phyloP scores from a whole-genome alignment of 1,140 invertebrate species.

The Chrysoperla carnea region DNA sequence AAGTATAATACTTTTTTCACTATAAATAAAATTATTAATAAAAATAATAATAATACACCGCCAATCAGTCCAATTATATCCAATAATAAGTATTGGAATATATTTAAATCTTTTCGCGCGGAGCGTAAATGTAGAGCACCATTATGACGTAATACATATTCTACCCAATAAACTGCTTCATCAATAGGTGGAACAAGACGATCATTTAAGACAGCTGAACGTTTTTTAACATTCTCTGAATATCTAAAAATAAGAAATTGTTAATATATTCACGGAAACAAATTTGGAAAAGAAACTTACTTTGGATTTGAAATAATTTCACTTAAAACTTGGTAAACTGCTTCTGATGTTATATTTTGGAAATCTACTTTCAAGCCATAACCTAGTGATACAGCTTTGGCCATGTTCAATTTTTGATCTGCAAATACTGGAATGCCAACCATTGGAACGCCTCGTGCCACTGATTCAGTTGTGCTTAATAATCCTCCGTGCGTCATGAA shows the following conservation, averaged over 20 bases:
- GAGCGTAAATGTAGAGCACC: constrained; percentile 25
- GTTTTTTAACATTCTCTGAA: constrained; percentile 19
- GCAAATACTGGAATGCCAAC: constrained; percentile 28
- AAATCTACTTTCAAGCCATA: constrained; percentile 17
- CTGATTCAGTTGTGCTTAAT: constrained; percentile 28
- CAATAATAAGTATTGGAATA: constrained; percentile 25
- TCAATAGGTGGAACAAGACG: constrained; percentile 34
- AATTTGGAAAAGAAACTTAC: constrained; percentile 4
- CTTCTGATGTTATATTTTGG: constrained; percentile 17
- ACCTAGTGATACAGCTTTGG: constrained; percentile 9
- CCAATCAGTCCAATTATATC: not conserved
- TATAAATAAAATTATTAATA: too few relatives aligned
- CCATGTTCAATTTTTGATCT: constrained; percentile 17
- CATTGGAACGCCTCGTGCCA: constrained; percentile 29
- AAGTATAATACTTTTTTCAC: too few relatives aligned
- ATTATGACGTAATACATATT: constrained; percentile 41
- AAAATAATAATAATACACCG: too few relatives aligned
- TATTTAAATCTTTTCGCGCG: constrained; percentile 24
- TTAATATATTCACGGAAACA: too few relatives aligned
- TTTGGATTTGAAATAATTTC: constrained; percentile 16
- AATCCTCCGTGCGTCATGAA: constrained; percentile 37
- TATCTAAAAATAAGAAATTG: constrained; percentile 18
- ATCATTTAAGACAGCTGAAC: constrained; percentile 39
- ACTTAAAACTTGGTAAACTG: constrained; percentile 11
- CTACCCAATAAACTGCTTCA: constrained; percentile 44